Conservation (phyloP, 2,888 invertebrate genomes). For the Melipona beecheii region DNA sequence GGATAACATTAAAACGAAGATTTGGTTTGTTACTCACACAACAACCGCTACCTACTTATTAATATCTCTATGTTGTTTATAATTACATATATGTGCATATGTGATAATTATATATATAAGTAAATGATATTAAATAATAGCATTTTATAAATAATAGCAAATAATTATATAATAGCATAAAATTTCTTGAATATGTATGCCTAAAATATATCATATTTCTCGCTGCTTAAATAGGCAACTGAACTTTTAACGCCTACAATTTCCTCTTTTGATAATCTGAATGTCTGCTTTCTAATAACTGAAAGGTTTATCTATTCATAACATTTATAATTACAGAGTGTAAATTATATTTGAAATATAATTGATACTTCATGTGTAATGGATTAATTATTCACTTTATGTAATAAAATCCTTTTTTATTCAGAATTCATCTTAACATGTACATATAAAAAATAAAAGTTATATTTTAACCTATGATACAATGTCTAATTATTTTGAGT, state of each 20-base stretch:
- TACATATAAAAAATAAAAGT: constrained; percentile 73
- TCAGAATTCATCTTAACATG: constrained; percentile 55
- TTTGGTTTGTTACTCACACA: constrained; percentile 95
- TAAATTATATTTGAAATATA: neutral
- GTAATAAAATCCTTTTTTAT: constrained; percentile 64
- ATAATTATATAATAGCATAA: neutral
- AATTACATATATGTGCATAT: neutral
- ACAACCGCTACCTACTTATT: constrained; percentile 88
- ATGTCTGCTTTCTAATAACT: neutral
- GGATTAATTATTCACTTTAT: constrained; percentile 35
- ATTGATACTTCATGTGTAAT: neutral
- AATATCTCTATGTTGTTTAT: constrained; percentile 1
- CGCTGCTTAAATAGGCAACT: neutral
- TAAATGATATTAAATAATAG: neutral
- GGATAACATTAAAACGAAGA: constrained; percentile 94
- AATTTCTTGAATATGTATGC: neutral
- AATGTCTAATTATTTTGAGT: constrained; percentile 52
- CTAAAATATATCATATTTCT: neutral
- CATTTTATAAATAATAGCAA: no score
- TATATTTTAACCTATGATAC: constrained; percentile 63
- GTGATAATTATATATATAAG: neutral
- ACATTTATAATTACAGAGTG: neutral
- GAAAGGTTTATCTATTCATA: neutral
- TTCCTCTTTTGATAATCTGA: constrained; percentile 46
- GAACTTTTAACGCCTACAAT: constrained; percentile 40